A percentile compares a stretch with the other conserved stretches of the same genome.
Conservation (phyloP, 1,140 invertebrate species). For the Vanessa tameamea region DNA sequence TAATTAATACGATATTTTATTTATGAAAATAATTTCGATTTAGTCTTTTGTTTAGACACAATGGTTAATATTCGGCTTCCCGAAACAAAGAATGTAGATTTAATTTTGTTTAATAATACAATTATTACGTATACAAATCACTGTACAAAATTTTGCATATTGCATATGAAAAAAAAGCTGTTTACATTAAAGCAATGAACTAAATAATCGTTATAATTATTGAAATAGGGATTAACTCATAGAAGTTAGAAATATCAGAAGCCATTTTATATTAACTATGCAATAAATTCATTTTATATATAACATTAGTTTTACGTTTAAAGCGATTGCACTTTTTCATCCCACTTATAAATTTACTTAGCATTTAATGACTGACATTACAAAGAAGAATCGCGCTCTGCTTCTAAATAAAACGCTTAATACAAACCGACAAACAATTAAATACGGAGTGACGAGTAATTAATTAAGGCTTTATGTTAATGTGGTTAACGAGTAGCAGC, state of each 20-base stretch:
- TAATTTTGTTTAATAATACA: too few relatives aligned
- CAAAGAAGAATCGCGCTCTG: slow-evolving; percentile 15
- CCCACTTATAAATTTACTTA: slow-evolving; percentile 10
- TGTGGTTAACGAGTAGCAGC: slow-evolving; percentile 66
- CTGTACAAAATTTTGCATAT: too few relatives aligned
- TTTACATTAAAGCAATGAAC: too few relatives aligned
- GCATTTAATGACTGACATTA: slow-evolving; percentile 16
- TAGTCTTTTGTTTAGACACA: background rate
- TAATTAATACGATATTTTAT: background rate
- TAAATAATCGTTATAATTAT: too few relatives aligned
- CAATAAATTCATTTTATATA: background rate
- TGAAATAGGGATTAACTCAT: too few relatives aligned
- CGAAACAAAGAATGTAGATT: too few relatives aligned
- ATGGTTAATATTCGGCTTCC: background rate
- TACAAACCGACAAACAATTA: slow-evolving; percentile 58
- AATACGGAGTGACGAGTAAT: slow-evolving; percentile 65
- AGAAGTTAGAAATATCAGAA: background rate
- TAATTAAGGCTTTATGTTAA: slow-evolving; percentile 74
- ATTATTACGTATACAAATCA: too few relatives aligned
- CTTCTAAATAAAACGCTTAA: slow-evolving; percentile 32
- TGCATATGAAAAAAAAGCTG: too few relatives aligned
- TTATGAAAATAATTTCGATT: background rate
- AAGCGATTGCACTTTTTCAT: slow-evolving; percentile 9
- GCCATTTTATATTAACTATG: background rate
- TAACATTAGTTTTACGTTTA: background rate